Evolutionary conservation across 2,888 invertebrate species (phyloP), one percentile per base, ranked within the genome.

Genomic region (Acrobasis suavella): DNA sequence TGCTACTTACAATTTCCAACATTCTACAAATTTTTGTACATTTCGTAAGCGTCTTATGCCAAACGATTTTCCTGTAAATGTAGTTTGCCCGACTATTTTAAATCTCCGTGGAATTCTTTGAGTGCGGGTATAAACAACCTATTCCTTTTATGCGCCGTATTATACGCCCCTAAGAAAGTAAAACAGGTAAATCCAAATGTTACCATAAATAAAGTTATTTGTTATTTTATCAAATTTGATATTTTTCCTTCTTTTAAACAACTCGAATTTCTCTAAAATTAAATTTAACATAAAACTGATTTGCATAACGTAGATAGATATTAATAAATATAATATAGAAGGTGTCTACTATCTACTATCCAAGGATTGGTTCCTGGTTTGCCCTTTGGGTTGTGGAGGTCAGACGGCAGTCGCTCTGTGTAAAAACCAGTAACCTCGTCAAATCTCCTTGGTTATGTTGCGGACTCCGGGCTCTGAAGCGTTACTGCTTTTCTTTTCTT

Each of bases 31-130:
- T 46, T n/a, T 46, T 46, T 46, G 46, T 46, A 46, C 14, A n/a
- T 14, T 46, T 46, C 46, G 14, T 42, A 46, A 46, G n/a, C 46
- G 46, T 46, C 46, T 46, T 46, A 46, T 46, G 14, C 46, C 46
- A 14, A 46, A 46, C 46, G 46, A 10, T 14, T 46, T 46, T 46
- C 46, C n/a, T 46, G 46, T 46, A 46, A 46, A 46, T n/a, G 46
- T 46, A n/a, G 46, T 46, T 46, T 46, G n/a, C 46, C 46, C 46
- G 7, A 46, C 46, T 46, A 46, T 46, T 46, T 46, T 46, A 46
- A 46, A 46, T 46, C 46, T 46, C 46, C n/a, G n/a, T n/a, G 46
- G 46, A 46, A 46, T 46, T 46, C 46, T 46, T 46, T 46, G 46
- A 46, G 46, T 46, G 46, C 46, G 6, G 46, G 46, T 46, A 46